These are phyloP conservation scores for Paradisaea rubra DNA, from an alignment of 2,113 vertebrate genomes.

Conservation along the genomic window DNA sequence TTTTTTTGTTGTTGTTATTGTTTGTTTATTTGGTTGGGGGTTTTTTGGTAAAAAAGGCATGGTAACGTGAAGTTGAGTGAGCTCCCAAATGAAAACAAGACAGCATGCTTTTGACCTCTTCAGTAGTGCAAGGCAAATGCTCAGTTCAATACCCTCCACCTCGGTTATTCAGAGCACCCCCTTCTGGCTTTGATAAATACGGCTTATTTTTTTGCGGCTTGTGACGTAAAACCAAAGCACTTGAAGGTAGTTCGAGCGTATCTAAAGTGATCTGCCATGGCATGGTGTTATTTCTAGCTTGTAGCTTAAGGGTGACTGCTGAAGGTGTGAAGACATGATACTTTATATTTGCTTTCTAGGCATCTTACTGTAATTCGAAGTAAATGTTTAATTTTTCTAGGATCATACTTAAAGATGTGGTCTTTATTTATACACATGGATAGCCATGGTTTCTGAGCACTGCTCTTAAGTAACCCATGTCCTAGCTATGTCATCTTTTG, in stretches of 20 bases:
- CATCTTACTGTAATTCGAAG: not conserved
- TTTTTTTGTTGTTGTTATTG: not conserved
- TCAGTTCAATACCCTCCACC: not conserved
- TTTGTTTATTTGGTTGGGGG: not conserved
- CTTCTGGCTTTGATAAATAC: conserved; percentile 19
- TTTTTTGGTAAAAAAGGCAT: not conserved
- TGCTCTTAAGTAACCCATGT: not conserved
- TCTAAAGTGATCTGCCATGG: not conserved
- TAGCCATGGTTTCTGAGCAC: not conserved
- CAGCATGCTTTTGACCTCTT: not conserved
- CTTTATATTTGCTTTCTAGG: not conserved
- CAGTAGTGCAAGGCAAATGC: not conserved
- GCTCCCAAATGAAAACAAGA: not conserved
- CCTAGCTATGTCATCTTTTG: not conserved
- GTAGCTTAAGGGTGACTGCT: not conserved
- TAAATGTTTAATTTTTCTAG: not conserved
- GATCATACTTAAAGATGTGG: fast-evolving
- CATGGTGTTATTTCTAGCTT: not conserved
- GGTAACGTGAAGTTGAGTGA: not conserved
- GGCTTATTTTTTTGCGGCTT: not conserved
- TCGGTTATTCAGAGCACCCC: conserved; percentile 16
- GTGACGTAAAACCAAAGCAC: not conserved
- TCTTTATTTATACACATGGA: not conserved
- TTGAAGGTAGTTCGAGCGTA: not conserved
- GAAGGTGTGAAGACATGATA: not conserved